Conservation (phyloP, 2,888 invertebrate species). For the Polydrusus pterygomalis region DNA sequence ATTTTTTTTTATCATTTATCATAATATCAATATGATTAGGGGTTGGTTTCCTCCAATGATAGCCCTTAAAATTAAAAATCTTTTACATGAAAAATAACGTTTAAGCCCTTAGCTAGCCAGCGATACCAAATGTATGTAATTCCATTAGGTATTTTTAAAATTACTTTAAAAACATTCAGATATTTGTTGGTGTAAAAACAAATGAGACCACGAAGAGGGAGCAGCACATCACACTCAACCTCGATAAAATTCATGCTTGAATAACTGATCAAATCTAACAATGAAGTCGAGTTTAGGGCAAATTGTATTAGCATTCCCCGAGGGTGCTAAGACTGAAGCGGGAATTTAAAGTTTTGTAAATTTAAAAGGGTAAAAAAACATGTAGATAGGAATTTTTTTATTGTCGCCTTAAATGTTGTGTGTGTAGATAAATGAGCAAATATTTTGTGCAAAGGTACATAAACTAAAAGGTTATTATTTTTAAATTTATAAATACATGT, state of each 20-base stretch:
- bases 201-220: not conserved
- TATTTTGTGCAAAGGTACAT: too few relatives aligned
- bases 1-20: too few relatives aligned
- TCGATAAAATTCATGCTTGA: constrained; percentile 1
- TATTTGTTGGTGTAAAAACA: not conserved
- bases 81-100: too few relatives aligned
- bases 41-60: too few relatives aligned
- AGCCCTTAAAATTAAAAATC: too few relatives aligned
- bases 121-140: too few relatives aligned
- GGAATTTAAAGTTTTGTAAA: constrained; percentile 4
- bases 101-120: too few relatives aligned
- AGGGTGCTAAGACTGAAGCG: constrained; percentile 10
- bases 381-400: not conserved
- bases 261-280: constrained; percentile 9
- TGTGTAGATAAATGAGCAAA: too few relatives aligned
- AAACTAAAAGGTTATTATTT: too few relatives aligned
- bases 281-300: constrained; percentile 7
- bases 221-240: not conserved
- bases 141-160: too few relatives aligned
- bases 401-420: not conserved
- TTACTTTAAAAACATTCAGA: not conserved
- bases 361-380: not conserved
- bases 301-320: constrained; percentile 8
- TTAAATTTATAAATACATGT: too few relatives aligned
- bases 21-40: too few relatives aligned